Conservation (phyloP, 1,140 invertebrate genomes). For the Drusus annulatus region DNA sequence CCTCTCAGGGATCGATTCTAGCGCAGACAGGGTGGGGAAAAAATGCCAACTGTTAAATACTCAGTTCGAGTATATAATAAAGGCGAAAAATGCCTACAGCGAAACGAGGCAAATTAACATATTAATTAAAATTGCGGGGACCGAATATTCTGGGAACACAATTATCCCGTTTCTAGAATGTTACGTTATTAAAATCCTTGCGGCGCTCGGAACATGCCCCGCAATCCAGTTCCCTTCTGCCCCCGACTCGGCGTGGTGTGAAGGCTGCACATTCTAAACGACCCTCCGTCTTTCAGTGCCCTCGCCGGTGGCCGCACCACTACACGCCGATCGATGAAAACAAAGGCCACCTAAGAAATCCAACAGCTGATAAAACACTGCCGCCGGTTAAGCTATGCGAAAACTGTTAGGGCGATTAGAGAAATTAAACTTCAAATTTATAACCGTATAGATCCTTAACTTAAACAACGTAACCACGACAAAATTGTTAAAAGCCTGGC, state of each 20-base stretch:
- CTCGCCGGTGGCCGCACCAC: too few relatives aligned
- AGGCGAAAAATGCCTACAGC: background rate
- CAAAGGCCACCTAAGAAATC: background rate
- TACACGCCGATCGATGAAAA: background rate
- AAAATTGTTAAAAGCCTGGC: too few relatives aligned
- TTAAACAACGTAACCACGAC: too few relatives aligned
- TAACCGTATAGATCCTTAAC: too few relatives aligned
- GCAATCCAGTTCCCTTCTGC: background rate
- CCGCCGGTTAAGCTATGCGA: background rate
- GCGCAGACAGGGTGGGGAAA: background rate
- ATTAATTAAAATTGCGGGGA: constrained; percentile 31
- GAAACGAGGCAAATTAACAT: constrained; percentile 14
- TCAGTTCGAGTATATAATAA: background rate
- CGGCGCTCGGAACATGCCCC: background rate
- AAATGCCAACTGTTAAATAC: constrained; percentile 8
- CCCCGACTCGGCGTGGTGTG: background rate
- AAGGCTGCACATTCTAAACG: background rate
- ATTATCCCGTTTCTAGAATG: constrained; percentile 1
- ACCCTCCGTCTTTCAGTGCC: too few relatives aligned
- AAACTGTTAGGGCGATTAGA: too few relatives aligned
- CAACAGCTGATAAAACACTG: constrained; percentile 1
- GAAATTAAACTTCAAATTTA: too few relatives aligned
- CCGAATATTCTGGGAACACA: background rate
- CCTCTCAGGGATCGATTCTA: too few relatives aligned
- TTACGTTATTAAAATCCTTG: constrained; percentile 10